Base-by-base conservation (phyloP, 2,797 vertebrate species). In the Phaenicophaeus curvirostris region DNA sequence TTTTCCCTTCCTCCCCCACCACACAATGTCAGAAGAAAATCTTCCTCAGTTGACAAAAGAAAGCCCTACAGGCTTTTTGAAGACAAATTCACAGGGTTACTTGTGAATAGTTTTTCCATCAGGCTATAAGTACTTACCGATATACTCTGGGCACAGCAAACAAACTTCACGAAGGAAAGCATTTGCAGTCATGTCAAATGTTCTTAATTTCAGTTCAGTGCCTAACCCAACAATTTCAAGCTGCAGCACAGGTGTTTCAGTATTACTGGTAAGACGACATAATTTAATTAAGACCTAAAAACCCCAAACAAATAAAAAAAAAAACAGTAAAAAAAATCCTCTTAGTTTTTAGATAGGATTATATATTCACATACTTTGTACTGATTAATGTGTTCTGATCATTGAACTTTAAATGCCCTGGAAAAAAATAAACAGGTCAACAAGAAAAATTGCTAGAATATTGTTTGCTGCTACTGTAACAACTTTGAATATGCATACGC, bases 121-220 rank as follows among this genome's bases (percentile, higher is more conserved):
- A 75, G 46, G 61, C 50, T 71, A n/a, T 48, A 89, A 65, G 82
- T 83, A 87, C 98, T 98, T 97, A 99, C 99, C 99, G 89, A 98
- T 98, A 88, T 99, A 99, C 95, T 99, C 98, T 35, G 99, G 99
- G 85, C 99, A 99, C 94, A 98, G 98, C 78, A 99, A 98, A 93
- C 98, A 99, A 96, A 99, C 98, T 95, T 99, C 99, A 88, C 96
- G 98, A 77, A 99, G 98, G 97, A 99, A 99, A 37, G 98, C 99
- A 97, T 95, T 97, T 37, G 98, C 99, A 35, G 98, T 97, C 98
- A 99, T 98, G 97, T 99, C 99, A 82, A 98, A 99, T 50, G 98
- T 99, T 96, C 98, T 97, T 46, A 99, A 41, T 63, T 98, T 99
- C 90, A 99, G 97, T 89, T 99, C 98, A 8, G 99, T 99, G 80